These are phyloP conservation scores for Oxyteleia sp. DNA, from an alignment of 2,888 invertebrate species.

Conservation along the genomic window DNA sequence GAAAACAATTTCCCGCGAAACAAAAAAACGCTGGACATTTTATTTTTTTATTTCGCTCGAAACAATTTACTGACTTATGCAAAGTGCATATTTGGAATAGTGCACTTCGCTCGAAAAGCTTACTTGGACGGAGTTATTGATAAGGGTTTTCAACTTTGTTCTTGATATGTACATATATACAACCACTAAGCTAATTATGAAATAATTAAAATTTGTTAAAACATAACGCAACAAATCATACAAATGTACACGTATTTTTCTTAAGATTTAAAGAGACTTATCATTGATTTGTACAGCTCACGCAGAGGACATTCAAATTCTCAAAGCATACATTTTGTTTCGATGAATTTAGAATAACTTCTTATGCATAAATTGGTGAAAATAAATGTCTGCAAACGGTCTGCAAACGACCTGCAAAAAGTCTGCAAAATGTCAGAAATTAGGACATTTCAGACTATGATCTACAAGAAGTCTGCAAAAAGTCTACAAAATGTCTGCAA, in stretches of 20 bases:
- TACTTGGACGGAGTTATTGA: conserved; percentile 86
- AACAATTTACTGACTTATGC: conserved; percentile 82
- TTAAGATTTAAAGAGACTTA: too few species aligned
- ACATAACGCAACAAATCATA: conserved; percentile 38
- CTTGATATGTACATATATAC: conserved; percentile 64
- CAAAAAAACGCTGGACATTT: background rate
- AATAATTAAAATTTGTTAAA: conserved; percentile 23
- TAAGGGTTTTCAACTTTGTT: conserved; percentile 77
- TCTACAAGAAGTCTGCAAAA: too few species aligned
- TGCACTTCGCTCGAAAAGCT: conserved; percentile 82
- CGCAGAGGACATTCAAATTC: too few species aligned
- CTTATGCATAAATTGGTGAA: too few species aligned
- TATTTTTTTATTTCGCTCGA: conserved; percentile 8
- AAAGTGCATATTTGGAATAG: conserved; percentile 75
- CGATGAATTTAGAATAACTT: too few species aligned
- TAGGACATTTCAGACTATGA: too few species aligned
- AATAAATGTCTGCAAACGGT: too few species aligned
- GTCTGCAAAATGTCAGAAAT: too few species aligned
- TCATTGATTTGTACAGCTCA: too few species aligned
- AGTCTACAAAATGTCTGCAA: too few species aligned
- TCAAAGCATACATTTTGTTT: too few species aligned
- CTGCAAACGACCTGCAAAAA: too few species aligned
- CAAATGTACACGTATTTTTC: conserved; percentile 22
- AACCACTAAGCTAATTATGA: conserved; percentile 49
- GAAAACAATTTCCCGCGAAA: background rate